Evolutionary conservation across 1,140 invertebrate species (phyloP).

Genomic region (Camponotus vicinus): DNA sequence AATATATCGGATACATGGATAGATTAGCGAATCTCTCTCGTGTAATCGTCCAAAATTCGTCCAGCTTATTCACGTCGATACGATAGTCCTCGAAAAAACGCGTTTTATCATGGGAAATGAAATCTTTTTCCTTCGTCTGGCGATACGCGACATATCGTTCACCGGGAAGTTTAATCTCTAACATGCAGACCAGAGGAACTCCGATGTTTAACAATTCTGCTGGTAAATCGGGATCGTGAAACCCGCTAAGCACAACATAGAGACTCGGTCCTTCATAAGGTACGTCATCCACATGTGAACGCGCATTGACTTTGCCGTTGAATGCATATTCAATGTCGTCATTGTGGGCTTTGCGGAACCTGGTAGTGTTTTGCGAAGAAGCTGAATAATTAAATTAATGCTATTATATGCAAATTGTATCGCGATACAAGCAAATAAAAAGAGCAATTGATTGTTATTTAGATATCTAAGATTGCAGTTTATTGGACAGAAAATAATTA

Average conservation of each 20-base stretch:
- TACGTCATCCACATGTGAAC: constrained; percentile 85
- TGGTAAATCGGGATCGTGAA: constrained; percentile 84
- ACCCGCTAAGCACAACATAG: constrained; percentile 86
- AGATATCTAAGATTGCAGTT: not conserved
- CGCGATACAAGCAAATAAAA: not conserved
- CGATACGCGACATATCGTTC: constrained; percentile 76
- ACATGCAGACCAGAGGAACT: constrained; percentile 85
- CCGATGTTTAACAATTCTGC: constrained; percentile 83
- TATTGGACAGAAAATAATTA: not conserved
- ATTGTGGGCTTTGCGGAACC: not conserved
- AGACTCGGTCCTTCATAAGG: constrained; percentile 86
- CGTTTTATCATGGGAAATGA: constrained; percentile 61
- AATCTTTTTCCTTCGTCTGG: constrained; percentile 21
- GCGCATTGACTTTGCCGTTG: constrained; percentile 81
- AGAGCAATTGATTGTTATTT: too few relatives aligned
- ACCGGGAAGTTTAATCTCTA: constrained; percentile 70
- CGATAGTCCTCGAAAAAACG: not conserved
- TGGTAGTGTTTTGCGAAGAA: not conserved
- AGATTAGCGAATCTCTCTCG: constrained; percentile 74
- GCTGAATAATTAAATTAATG: constrained; percentile 41
- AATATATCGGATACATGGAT: constrained; percentile 77
- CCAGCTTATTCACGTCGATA: constrained; percentile 71
- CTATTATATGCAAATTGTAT: not conserved
- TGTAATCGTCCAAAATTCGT: constrained; percentile 73
- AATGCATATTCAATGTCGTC: constrained; percentile 54